phyloP scores from a whole-genome alignment of 2,113 vertebrate genomes.

The Pedetes capensis region DNA sequence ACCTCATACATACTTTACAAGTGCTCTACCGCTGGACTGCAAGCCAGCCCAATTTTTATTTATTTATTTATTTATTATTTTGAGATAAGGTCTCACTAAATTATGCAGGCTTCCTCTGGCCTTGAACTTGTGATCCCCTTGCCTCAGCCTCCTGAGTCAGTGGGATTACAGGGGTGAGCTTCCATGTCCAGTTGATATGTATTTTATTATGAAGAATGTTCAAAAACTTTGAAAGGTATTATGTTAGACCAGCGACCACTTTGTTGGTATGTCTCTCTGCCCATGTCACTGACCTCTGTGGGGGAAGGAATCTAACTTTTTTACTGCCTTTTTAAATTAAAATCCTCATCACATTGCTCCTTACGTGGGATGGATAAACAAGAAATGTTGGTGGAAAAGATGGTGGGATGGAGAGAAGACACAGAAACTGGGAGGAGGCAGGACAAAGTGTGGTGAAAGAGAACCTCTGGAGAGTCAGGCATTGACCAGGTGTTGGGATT shows the following conservation, averaged over 20 bases:
- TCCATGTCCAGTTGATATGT: too few relatives aligned
- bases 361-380: neutral
- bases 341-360: neutral
- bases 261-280: neutral
- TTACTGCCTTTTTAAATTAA: neutral
- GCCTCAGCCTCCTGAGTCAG: too few relatives aligned
- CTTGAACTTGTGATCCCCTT: too few relatives aligned
- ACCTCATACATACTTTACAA: too few relatives aligned
- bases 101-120: too few relatives aligned
- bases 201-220: neutral
- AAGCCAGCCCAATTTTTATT: too few relatives aligned
- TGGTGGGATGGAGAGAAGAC: neutral
- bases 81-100: too few relatives aligned
- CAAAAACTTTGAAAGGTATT: neutral
- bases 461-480: neutral
- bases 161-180: too few relatives aligned
- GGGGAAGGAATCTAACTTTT: neutral
- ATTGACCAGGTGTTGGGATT: neutral
- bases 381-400: neutral
- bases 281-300: neutral
- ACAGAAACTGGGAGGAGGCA: neutral
- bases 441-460: neutral
- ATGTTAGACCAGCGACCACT: neutral
- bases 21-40: too few relatives aligned
- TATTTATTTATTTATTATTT: too few relatives aligned